phyloP scores from a whole-genome alignment of 1,140 invertebrate species.

The Drosophila bipectinata region DNA sequence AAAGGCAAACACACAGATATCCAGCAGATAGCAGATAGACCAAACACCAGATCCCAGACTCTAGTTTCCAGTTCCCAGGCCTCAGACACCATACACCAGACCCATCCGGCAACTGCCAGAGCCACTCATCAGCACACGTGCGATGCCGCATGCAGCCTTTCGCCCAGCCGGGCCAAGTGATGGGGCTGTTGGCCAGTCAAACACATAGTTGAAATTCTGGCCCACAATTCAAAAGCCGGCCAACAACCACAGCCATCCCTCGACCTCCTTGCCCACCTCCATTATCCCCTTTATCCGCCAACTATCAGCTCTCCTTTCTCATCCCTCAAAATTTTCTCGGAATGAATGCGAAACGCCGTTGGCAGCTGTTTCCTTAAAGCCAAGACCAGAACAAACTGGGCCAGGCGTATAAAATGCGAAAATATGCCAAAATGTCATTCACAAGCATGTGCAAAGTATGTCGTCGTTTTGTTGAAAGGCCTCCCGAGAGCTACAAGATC shows the following conservation, averaged over 20 bases:
- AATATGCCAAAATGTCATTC: conserved; percentile 67
- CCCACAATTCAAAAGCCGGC: conserved; percentile 44
- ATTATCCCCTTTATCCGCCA: conserved; percentile 3
- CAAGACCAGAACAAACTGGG: conserved; percentile 22
- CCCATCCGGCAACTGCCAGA: conserved; percentile 24
- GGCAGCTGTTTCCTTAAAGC: conserved; percentile 57
- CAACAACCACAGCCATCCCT: conserved; percentile 37
- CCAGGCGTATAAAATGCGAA: conserved; percentile 38
- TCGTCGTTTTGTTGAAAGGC: conserved; percentile 9
- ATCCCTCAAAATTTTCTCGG: conserved; percentile 26
- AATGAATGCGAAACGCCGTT: conserved; percentile 37
- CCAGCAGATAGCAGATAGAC: conserved; percentile 25
- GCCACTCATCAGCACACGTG: conserved; percentile 49
- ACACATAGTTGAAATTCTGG: conserved; percentile 55
- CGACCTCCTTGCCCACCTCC: background rate
- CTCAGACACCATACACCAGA: conserved; percentile 1
- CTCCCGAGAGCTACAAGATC: background rate
- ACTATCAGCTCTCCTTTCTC: conserved; percentile 1
- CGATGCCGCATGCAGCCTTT: conserved; percentile 24
- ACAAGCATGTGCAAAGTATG: conserved; percentile 52
- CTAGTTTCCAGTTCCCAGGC: background rate
- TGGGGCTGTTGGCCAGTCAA: conserved; percentile 42
- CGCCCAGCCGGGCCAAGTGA: conserved; percentile 1
- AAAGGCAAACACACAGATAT: conserved; percentile 40
- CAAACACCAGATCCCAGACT: conserved; percentile 10